Conservation (phyloP, 2,113 vertebrate species). For the Syngnathus typhle region DNA sequence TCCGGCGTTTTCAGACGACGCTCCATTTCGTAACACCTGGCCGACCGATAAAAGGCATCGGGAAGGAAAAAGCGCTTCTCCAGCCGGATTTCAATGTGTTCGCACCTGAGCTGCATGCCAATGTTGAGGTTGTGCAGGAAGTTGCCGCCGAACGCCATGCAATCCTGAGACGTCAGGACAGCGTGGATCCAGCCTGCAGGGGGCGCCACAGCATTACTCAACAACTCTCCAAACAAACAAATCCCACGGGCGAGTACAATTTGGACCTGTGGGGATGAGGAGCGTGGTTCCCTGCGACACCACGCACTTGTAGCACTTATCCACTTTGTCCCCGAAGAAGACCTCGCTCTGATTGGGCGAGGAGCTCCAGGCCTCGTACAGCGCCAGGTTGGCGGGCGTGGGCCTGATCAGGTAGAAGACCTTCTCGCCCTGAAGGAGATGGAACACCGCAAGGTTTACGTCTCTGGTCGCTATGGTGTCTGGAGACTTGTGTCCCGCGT, state of each 20-base stretch:
- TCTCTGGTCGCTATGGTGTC: not conserved
- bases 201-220: slow-evolving; percentile 37
- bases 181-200: slow-evolving; percentile 94
- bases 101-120: slow-evolving; percentile 97
- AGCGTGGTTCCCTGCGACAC: slow-evolving; percentile 92
- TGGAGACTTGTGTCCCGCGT: slow-evolving; percentile 19
- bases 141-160: slow-evolving; percentile 99
- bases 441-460: not conserved
- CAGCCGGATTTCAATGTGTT: no score
- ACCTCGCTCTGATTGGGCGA: slow-evolving; percentile 97
- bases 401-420: slow-evolving; percentile 98
- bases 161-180: slow-evolving; percentile 98
- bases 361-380: slow-evolving; percentile 97
- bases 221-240: no score
- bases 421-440: slow-evolving; percentile 85
- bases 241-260: not conserved
- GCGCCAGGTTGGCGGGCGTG: slow-evolving; percentile 88
- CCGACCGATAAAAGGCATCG: not conserved
- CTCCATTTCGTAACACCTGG: slow-evolving; percentile 98
- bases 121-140: slow-evolving; percentile 99
- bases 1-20: slow-evolving; percentile 96
- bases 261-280: slow-evolving; percentile 82
- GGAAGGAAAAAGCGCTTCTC: no score
- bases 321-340: slow-evolving; percentile 90
- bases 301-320: slow-evolving; percentile 67